Evolutionary conservation across 2,888 invertebrate species (phyloP).

Genomic region (Leptura quadrifasciata): DNA sequence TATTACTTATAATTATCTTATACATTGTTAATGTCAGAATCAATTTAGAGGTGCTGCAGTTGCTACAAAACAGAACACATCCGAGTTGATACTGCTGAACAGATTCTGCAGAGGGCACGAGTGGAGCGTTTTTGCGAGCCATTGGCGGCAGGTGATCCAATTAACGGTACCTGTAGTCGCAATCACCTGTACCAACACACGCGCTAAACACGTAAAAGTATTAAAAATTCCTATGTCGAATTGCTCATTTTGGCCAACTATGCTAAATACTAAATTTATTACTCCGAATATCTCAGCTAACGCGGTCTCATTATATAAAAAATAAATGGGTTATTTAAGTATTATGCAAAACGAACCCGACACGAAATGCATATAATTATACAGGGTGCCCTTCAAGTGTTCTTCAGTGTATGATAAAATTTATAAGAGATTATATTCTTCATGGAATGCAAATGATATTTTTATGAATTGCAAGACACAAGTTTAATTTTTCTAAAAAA

Average conservation of each 20-base stretch:
- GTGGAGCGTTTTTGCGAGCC: constrained; percentile 52
- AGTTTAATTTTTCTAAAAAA: no score
- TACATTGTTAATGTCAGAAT: constrained; percentile 4
- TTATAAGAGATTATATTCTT: background rate
- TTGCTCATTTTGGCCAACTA: constrained; percentile 55
- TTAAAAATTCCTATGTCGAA: constrained; percentile 62
- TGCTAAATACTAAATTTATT: constrained; percentile 45
- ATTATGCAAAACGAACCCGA: constrained; percentile 29
- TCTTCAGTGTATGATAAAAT: background rate
- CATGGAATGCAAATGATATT: no score
- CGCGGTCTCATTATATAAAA: constrained; percentile 31
- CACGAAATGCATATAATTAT: constrained; percentile 22
- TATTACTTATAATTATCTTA: constrained; percentile 3
- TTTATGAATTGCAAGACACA: no score
- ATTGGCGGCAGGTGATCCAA: constrained; percentile 70
- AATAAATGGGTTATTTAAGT: constrained; percentile 24
- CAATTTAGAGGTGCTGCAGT: constrained; percentile 8
- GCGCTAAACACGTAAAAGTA: constrained; percentile 62
- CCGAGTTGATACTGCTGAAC: constrained; percentile 4
- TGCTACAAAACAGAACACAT: constrained; percentile 13
- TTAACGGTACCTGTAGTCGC: constrained; percentile 73
- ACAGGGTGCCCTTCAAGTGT: constrained; percentile 8
- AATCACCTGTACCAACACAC: constrained; percentile 71
- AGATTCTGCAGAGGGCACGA: constrained; percentile 25
- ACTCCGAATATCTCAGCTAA: constrained; percentile 24